phyloP scores from a whole-genome alignment of 1,140 invertebrate species.

The Helicoverpa armigera region DNA sequence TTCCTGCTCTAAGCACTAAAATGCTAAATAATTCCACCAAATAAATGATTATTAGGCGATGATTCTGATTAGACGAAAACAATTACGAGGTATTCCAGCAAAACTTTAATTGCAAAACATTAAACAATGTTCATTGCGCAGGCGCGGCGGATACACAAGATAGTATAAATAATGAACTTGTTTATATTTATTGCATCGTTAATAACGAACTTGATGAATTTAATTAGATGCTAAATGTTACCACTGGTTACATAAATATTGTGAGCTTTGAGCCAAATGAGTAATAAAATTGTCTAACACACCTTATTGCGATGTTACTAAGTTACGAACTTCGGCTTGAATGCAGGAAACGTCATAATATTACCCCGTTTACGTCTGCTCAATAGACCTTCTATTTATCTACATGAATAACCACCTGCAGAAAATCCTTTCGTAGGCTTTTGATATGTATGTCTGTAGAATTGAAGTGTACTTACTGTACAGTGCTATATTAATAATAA shows the following conservation, averaged over 20 bases:
- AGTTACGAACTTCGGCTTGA: constrained; percentile 8
- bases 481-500: too few relatives aligned
- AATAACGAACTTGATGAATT: constrained; percentile 50
- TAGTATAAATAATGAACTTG: constrained; percentile 49
- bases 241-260: constrained; percentile 39
- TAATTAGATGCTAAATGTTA: constrained; percentile 51
- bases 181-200: constrained; percentile 48
- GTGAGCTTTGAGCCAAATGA: constrained; percentile 44
- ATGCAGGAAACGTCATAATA: constrained; percentile 38
- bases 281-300: constrained; percentile 46
- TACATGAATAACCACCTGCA: too few relatives aligned
- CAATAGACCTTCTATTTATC: constrained; percentile 27
- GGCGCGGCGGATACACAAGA: constrained; percentile 43
- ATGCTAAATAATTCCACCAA: not conserved
- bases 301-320: constrained; percentile 28
- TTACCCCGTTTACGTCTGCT: constrained; percentile 1
- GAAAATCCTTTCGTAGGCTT: not conserved
- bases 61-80: constrained; percentile 24
- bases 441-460: too few relatives aligned
- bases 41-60: not conserved
- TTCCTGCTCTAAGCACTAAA: too few relatives aligned
- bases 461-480: too few relatives aligned
- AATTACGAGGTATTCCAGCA: constrained; percentile 29
- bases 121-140: constrained; percentile 43
- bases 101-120: constrained; percentile 40